Conservation (phyloP, 2,888 invertebrate species). For the Mesorhabditis spiculigera region DNA sequence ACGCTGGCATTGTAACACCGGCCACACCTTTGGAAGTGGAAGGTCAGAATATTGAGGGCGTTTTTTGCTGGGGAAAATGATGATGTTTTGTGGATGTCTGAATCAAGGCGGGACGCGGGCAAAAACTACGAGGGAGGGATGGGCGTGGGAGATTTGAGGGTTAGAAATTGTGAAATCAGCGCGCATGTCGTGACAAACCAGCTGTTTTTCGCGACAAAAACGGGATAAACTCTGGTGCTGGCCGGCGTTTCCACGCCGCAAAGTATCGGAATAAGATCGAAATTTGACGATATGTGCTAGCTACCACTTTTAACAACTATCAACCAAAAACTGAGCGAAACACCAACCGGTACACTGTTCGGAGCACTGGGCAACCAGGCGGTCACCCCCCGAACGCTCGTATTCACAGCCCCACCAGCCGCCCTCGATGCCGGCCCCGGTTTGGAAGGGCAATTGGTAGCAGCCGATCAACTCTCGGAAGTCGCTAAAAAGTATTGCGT, state of each 20-base stretch:
- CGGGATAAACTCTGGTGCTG: neutral
- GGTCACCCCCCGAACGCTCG: slow-evolving; percentile 2
- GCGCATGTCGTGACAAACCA: neutral
- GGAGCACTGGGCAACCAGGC: slow-evolving; percentile 6
- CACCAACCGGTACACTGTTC: neutral
- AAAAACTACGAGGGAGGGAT: neutral
- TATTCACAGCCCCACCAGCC: neutral
- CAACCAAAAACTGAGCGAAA: neutral
- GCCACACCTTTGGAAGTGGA: neutral
- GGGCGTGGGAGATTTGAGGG: neutral
- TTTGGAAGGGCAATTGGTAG: slow-evolving; percentile 2
- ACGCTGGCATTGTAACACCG: neutral
- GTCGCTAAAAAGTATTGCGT: neutral
- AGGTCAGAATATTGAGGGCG: neutral
- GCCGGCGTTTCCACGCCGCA: neutral
- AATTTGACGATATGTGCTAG: neutral
- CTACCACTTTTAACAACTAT: neutral
- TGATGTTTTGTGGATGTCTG: too few species aligned
- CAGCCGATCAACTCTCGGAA: slow-evolving; percentile 5
- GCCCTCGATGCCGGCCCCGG: neutral
- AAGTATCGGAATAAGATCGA: neutral
- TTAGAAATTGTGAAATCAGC: too few species aligned
- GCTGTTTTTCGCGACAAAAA: neutral
- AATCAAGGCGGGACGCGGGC: neutral
- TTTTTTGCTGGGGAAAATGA: too few species aligned